Conservation (phyloP, 2,797 vertebrate genomes). For the Brachyalestes nurse region DNA sequence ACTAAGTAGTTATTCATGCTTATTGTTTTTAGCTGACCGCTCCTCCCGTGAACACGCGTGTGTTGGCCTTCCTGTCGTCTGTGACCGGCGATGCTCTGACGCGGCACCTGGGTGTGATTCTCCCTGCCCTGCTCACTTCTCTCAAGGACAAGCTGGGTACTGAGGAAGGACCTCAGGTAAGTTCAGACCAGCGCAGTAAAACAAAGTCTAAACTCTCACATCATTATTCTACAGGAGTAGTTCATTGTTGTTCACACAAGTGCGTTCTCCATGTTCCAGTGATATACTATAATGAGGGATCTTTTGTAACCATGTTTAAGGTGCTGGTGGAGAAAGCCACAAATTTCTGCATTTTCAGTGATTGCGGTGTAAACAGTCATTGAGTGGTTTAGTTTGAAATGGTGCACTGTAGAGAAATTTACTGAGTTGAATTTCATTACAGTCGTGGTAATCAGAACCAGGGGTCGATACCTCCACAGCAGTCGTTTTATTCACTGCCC, state of each 20-base stretch:
- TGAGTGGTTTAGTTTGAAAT: too few relatives aligned
- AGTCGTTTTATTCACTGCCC: too few relatives aligned
- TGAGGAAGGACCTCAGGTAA: constrained; percentile 87
- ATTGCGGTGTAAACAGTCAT: too few relatives aligned
- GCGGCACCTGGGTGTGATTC: constrained; percentile 92
- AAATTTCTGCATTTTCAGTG: too few relatives aligned
- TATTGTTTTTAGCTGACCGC: constrained; percentile 83
- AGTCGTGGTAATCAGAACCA: too few relatives aligned
- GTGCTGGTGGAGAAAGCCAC: too few relatives aligned
- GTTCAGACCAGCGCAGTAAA: not conserved
- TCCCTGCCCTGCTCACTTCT: constrained; percentile 92
- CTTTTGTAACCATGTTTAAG: not conserved
- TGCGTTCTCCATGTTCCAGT: not conserved
- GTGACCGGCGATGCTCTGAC: constrained; percentile 96
- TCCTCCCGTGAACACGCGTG: constrained; percentile 92
- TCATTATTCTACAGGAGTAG: not conserved
- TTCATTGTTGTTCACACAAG: not conserved
- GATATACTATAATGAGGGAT: too few relatives aligned
- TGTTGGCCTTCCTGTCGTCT: constrained; percentile 94
- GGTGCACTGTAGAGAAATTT: too few relatives aligned
- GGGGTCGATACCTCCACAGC: too few relatives aligned
- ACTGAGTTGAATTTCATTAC: too few relatives aligned
- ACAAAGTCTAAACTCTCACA: too few relatives aligned
- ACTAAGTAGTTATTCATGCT: not conserved
- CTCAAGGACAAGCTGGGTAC: constrained; percentile 92